Base-by-base conservation (phyloP, 2,797 vertebrate species). In the Alosa sapidissima region DNA sequence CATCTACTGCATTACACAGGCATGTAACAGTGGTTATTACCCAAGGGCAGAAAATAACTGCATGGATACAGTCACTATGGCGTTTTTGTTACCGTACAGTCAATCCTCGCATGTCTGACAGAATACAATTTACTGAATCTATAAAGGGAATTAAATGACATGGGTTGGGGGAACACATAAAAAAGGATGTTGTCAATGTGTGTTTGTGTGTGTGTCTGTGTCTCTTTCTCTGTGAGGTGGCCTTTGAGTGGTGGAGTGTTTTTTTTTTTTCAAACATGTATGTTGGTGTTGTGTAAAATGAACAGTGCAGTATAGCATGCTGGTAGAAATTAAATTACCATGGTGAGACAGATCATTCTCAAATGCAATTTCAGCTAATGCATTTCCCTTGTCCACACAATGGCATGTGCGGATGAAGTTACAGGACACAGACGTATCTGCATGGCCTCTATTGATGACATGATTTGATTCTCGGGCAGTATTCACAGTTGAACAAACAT, bases 71-170 rank as follows among this genome's bases (percentile, higher is more conserved):
- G 72, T 21, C 72, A n/a, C 36, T 47, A 1, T n/a, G n/a, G 41
- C 19, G 9, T 47, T 9, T 5, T 78, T 11, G 3, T 65, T 28
- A 10, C 21, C 2, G 0, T 65, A 65, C n/a, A 58, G 33, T 36
- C 14, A 19, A 47, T 78, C 83, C 33, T 16, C 28, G 49, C 24
- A 48, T 85, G 82, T 88, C 81, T 81, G 85, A 88, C 87, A 65
- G 47, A 45, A 58, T 81, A 83, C 81, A 90, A 88, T 87, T 83
- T 81, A 85, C 84, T 86, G 68, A 75, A 81, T 84, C 60, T 45
- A 87, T 28, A 36, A 84, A 7, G 82, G 72, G 83, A 86, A 81
- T 54, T 68, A 84, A 78, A 86, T 72, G 54, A 83, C 81, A 82
- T 75, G 85, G 81, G 84, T 85, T 86, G 84, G 88, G 83, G 82